Evolutionary conservation across 1,140 invertebrate species (phyloP).

Genomic region (Drosophila punjabiensis): DNA sequence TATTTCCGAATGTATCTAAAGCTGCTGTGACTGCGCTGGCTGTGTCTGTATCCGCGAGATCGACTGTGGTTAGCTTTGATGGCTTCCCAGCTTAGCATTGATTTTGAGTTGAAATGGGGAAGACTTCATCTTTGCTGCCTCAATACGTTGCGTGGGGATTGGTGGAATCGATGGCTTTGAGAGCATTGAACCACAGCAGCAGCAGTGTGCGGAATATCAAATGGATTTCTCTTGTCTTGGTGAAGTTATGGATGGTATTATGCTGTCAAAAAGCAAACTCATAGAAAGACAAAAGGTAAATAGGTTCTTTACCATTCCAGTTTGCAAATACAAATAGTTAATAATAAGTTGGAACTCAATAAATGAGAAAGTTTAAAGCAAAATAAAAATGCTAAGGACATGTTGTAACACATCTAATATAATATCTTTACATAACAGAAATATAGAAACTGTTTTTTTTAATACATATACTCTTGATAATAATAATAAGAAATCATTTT

Average conservation of each 20-base stretch:
- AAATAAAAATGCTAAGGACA: too few species aligned
- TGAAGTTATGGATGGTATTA: background rate
- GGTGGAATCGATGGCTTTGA: constrained; percentile 28
- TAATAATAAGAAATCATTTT: too few species aligned
- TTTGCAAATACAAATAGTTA: background rate
- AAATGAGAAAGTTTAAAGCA: too few species aligned
- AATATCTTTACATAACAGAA: too few species aligned
- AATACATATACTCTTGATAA: too few species aligned
- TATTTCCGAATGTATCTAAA: background rate
- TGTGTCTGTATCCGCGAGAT: constrained; percentile 54
- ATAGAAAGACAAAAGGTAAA: background rate
- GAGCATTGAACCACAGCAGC: constrained; percentile 21
- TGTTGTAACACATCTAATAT: too few species aligned
- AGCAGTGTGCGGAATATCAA: constrained; percentile 20
- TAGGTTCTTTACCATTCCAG: background rate
- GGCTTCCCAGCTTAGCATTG: constrained; percentile 55
- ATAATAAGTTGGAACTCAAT: too few species aligned
- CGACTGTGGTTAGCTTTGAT: constrained; percentile 66
- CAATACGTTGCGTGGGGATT: constrained; percentile 32
- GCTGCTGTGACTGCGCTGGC: background rate
- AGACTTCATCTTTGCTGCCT: constrained; percentile 61
- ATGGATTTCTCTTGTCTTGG: background rate
- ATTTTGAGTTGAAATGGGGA: constrained; percentile 21
- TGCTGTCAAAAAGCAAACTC: background rate
- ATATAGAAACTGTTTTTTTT: too few species aligned